These are phyloP conservation scores for Rhagophthalmus giganteus DNA, from an alignment of 2,888 invertebrate species.

Conservation along the genomic window DNA sequence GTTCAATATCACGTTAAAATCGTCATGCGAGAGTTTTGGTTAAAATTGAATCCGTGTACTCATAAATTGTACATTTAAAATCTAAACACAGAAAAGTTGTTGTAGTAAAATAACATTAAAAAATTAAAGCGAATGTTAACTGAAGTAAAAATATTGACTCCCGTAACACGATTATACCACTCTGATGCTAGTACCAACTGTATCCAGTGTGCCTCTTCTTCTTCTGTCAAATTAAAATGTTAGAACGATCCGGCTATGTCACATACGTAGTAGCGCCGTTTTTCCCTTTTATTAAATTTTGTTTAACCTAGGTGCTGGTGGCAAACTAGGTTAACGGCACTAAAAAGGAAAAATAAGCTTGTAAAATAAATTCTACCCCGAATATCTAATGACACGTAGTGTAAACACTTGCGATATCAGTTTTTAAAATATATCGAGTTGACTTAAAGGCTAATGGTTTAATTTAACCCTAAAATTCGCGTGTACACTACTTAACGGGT, in stretches of 20 bases:
- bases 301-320: slow-evolving; percentile 3
- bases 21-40: no score
- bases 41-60: no score
- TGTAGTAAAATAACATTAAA: slow-evolving; percentile 10
- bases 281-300: slow-evolving; percentile 10
- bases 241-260: slow-evolving; percentile 3
- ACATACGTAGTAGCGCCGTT: slow-evolving; percentile 4
- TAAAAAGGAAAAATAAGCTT: slow-evolving; percentile 1
- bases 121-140: slow-evolving; percentile 12
- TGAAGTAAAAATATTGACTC: no score
- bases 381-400: background rate
- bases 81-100: slow-evolving; percentile 5
- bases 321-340: slow-evolving; percentile 3
- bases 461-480: slow-evolving; percentile 5
- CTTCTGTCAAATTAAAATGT: slow-evolving; percentile 23
- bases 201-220: slow-evolving; percentile 10
- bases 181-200: slow-evolving; percentile 19
- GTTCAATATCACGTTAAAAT: no score
- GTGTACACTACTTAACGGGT: slow-evolving; percentile 9
- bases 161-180: slow-evolving; percentile 20
- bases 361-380: no score
- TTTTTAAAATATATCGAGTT: background rate
- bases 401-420: background rate
- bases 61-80: background rate
- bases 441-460: slow-evolving; percentile 3